Base-by-base conservation (phyloP, 2,888 invertebrate genomes). In the Griposia aprilina region DNA sequence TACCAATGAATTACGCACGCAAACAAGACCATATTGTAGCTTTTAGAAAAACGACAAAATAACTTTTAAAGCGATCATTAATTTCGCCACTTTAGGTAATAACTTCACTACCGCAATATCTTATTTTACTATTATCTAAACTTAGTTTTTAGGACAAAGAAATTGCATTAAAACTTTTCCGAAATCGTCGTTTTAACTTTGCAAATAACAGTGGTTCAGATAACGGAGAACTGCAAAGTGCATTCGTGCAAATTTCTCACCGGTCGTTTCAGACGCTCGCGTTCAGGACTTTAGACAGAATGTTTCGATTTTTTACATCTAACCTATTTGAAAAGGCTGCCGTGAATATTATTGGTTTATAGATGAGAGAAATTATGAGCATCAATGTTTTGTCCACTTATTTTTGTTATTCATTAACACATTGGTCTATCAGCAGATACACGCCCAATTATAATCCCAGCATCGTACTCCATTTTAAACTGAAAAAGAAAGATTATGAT, bases 81-180 rank as follows among this genome's bases (percentile, higher is more conserved):
- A 59, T 84, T 36, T 74, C 26, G 13, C 15, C 20, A 50, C 52
- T 30, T 36, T 20, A 15, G 15, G 59, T 66, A 48, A 70, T 48
- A 68, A 68, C 48, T 36, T 60, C 5, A 55, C 63, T 26, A 48
- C n/a, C 41, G 23, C 11, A 41, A 69, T 71, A 65, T 17, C 41
- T 36, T 26, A 60, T 30, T 48, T 52, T 55, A 73, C 62, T 68
- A 45, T 41, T 66, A 79, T 69, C 50, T 57, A 36, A 85, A 73
- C 45, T 76, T 70, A 50, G 30, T n/a, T n/a, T 70, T 65, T 52
- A 26, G 45, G 70, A 71, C 52, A 55, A 83, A 82, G 65, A 26
- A 85, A 80, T 83, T 63, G 55, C 78, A 81, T 84, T 81, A 74
- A 87, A 84, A 84, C 74, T 85, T 85, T 66, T 26, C 15, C 11